Base-by-base conservation (phyloP, 2,797 vertebrate genomes). In the Pseudopleuronectes americanus region DNA sequence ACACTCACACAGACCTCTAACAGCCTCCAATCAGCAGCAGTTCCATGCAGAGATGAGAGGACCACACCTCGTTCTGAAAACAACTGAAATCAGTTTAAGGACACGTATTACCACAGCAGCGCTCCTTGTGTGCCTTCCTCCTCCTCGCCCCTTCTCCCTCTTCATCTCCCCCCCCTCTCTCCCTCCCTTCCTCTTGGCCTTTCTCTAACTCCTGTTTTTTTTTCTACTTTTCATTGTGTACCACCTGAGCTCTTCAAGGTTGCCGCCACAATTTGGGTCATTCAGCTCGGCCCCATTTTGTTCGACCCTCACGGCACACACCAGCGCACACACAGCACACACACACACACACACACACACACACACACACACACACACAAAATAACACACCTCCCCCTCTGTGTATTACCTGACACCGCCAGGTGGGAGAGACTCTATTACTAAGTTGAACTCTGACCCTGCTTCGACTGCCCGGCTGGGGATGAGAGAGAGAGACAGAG, bases 381-480 rank as follows among this genome's bases (percentile, higher is more conserved):
- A 6, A 80, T 45, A 64, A 41, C 82, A 75, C 76, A 68, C 56
- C 71, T 68, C 74, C 76, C 86, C 81, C 76, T 83, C 87, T 82
- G 83, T 82, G 82, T 89, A 90, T 89, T 90, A 90, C 88, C 89
- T 90, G 89, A 89, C 87, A 90, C 78, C 57, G 68, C 87, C 91
- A 90, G 91, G 90, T 90, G 91, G 87, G 89, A 89, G 89, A 90
- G 88, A 92, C 89, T 93, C 90, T 84, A 92, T 91, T 92, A 91
- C 84, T 14, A 59, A 86, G 81, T 86, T 90, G 89, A 90, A 90
- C 90, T 83, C 76, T 84, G 87, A 90, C 89, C 89, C 60, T 0
- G 65, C 67, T 83, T 84, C 65, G 59, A 87, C 87, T 88, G 87
- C 77, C 76, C 78, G 80, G 85, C 87, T 82, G 86, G 87, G 76